phyloP scores from a whole-genome alignment of 2,888 invertebrate genomes.

The Muschampia plurimacula region DNA sequence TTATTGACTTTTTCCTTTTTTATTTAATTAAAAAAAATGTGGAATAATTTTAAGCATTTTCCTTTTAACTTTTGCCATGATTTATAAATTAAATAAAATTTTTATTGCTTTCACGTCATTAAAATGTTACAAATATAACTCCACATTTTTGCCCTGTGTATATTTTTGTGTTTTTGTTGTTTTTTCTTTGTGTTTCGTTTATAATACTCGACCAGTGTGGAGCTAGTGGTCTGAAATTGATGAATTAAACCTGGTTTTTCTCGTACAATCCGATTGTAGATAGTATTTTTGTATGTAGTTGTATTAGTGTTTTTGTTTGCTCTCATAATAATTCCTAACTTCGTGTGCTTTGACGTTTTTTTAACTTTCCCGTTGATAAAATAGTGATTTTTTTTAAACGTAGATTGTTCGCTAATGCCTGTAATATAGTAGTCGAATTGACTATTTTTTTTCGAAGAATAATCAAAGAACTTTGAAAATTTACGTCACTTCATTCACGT shows the following conservation, averaged over 20 bases:
- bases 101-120: neutral
- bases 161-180: constrained; percentile 49
- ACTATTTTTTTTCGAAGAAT: too few species aligned
- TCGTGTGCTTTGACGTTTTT: constrained; percentile 23
- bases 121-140: neutral
- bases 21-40: constrained; percentile 4
- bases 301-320: constrained; percentile 15
- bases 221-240: constrained; percentile 51
- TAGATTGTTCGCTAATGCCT: neutral
- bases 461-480: too few species aligned
- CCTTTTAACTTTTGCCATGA: too few species aligned
- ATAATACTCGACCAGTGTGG: constrained; percentile 62
- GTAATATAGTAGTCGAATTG: too few species aligned
- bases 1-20: neutral
- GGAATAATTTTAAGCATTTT: constrained; percentile 12
- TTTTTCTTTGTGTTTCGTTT: constrained; percentile 63
- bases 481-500: too few species aligned
- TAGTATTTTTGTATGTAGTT: constrained; percentile 28
- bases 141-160: constrained; percentile 39
- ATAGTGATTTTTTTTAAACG: neutral
- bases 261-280: constrained; percentile 45
- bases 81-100: neutral
- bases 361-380: neutral
- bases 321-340: neutral
- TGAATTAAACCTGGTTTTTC: constrained; percentile 36